phyloP scores from a whole-genome alignment of 2,888 invertebrate species.

The Balanococcus diminutus region DNA sequence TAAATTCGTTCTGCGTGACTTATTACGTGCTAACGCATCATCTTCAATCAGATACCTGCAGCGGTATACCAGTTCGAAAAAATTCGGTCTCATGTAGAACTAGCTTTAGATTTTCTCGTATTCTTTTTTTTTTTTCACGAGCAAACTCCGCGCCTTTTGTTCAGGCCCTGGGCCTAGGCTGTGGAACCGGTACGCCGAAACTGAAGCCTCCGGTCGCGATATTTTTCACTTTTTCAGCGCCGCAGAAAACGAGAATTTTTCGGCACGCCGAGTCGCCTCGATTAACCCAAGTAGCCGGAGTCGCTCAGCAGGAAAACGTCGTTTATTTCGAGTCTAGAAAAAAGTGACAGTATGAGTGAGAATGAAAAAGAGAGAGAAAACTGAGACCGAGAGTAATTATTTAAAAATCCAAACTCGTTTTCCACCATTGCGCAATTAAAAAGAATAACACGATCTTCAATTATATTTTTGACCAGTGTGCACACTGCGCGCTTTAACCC shows the following conservation, averaged over 20 bases:
- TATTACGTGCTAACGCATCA: conserved; percentile 45
- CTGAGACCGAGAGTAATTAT: not conserved
- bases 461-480: not conserved
- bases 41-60: conserved; percentile 40
- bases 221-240: not conserved
- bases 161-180: not conserved
- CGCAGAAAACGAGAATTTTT: not conserved
- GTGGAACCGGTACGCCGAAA: not conserved
- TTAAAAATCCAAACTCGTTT: conserved; percentile 19
- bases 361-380: not conserved
- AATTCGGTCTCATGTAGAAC: conserved; percentile 10
- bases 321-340: conserved; percentile 10
- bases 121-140: conserved; percentile 7
- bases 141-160: not conserved
- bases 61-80: not conserved
- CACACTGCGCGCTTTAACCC: not conserved
- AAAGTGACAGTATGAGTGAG: conserved; percentile 1
- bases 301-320: conserved; percentile 1
- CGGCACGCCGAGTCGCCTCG: not conserved
- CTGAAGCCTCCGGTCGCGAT: not conserved
- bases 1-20: conserved; percentile 50
- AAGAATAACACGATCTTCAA: conserved; percentile 10
- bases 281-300: not conserved
- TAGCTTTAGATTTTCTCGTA: not conserved
- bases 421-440: conserved; percentile 9